Base-by-base conservation (phyloP, 2,113 vertebrate genomes). In the Hirundichthys speculiger region DNA sequence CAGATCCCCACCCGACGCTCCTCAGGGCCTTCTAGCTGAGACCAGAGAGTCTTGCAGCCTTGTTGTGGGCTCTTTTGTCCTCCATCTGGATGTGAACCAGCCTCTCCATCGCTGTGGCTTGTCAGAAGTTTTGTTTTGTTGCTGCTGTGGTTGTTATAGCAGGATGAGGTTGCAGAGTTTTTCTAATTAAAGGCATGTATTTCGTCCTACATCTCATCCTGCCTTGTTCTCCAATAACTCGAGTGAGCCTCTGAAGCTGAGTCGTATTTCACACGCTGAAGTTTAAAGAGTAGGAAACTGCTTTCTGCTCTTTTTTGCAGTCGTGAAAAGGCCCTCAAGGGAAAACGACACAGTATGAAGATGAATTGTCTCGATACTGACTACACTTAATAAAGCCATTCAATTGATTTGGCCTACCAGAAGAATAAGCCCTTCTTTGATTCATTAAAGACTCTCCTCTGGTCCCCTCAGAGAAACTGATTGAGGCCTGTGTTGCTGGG, bases 111-210 rank as follows among this genome's bases (percentile, higher is more conserved):
- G 20, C 24, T 84, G 83, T 74, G 82, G 80, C 71, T 57, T 54
- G 65, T 84, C 73, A 82, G 78, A 90, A 76, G 79, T 83, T 88
- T 57, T 75, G 73, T 82, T 84, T 84, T 84, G 80, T 73, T 83
- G 75, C 76, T 74, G 56, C 66, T 69, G 73, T 27, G 78, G 82
- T 88, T 73, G 73, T 85, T 77, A 68, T 75, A 39, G 51, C 69
- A 85, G 59, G 74, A 67, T 66, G 77, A 64, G 57, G 71, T 49
- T 68, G 15, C 62, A 67, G 64, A n/a, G 74, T 64, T 73, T 84
- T 82, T 75, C 63, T 27, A 75, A 43, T 82, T 72, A 60, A 45
- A 50, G 49, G 45, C 24, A 73, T 60, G 55, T 62, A 45, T 65
- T 69, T 68, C 47, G 67, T 53, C 50, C 39, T 30, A 20, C 22